Base-by-base conservation (phyloP, 2,888 invertebrate genomes). In the Hanleya hanleyi region DNA sequence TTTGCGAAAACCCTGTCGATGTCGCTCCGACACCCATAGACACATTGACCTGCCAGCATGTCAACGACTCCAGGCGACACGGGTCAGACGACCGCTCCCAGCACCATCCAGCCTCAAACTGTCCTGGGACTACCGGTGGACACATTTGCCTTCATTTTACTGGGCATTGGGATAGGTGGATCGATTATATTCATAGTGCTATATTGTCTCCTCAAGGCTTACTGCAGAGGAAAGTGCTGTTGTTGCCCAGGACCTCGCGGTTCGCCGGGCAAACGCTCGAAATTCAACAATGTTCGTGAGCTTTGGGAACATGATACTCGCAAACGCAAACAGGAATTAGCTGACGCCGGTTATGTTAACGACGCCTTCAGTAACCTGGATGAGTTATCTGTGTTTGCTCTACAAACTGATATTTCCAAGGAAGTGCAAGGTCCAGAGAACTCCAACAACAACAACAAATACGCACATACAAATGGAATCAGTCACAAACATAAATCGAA, bases 111-210 rank as follows among this genome's bases (percentile, higher is more conserved):
- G n/a, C n/a, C n/a, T n/a, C n/a, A n/a, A n/a, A 57, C 57, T 26
- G 38, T 80, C 26, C 41, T 66, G 33, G 80, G 80, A 36, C 38
- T 80, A 26, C 64, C 74, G 18, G 73, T 77, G 32, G 73, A 75
- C 18, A 67, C 71, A 18, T 76, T 80, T 57, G 75, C 79, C 18
- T 80, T 74, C 64, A 69, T 77, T 32, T 74, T 80, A 50, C 70
- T 80, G 37, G 77, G 57, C 4, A 69, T 80, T 12, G 79, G 71
- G 9, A 73, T 72, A 7, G 69, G 61, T 1, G 79, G 76, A n/a
- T 77, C 80, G 1, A 38, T 79, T 15, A 15, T 77, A n/a, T 77
- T 80, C 62, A 64, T 80, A 3, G 64, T 64, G 3, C 5, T 64
- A 12, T 35, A 37, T 29, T 64, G 64, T 64, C 36, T 64, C 6